Evolutionary conservation across 1,140 invertebrate species (phyloP).

Genomic region (Calycopis cecrops): DNA sequence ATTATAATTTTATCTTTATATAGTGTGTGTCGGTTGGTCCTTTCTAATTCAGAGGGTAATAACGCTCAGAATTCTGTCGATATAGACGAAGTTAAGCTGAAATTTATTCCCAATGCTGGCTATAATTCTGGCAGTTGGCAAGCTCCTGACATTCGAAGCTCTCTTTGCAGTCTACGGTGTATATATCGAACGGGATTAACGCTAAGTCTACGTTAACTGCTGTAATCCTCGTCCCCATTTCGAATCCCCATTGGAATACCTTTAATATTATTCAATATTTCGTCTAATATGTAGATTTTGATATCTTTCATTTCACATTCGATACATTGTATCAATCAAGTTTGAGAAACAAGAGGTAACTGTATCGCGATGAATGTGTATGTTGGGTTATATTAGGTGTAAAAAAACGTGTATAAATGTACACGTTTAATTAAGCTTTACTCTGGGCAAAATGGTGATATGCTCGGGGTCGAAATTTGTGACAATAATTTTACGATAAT

Average conservation of each 20-base stretch:
- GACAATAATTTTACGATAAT: too few species aligned
- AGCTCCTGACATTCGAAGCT: constrained; percentile 41
- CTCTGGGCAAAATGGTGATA: too few species aligned
- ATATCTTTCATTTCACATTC: too few species aligned
- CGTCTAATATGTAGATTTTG: background rate
- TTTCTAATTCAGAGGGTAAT: background rate
- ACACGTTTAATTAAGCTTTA: too few species aligned
- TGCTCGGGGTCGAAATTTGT: too few species aligned
- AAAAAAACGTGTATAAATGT: too few species aligned
- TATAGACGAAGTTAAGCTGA: constrained; percentile 23
- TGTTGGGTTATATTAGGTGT: too few species aligned
- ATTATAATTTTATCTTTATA: background rate
- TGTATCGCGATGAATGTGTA: too few species aligned
- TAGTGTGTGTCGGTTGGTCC: background rate
- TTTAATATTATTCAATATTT: constrained; percentile 9
- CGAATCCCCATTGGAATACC: constrained; percentile 20
- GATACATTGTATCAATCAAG: too few species aligned
- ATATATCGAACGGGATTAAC: constrained; percentile 40
- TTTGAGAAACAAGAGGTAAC: too few species aligned
- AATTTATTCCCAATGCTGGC: constrained; percentile 38
- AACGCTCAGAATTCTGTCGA: constrained; percentile 5
- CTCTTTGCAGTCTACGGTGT: constrained; percentile 38
- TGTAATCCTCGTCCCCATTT: constrained; percentile 40
- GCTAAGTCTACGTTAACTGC: constrained; percentile 44
- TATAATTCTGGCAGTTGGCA: constrained; percentile 53